Conservation (phyloP, 1,140 invertebrate species). For the Holotrichia oblita region DNA sequence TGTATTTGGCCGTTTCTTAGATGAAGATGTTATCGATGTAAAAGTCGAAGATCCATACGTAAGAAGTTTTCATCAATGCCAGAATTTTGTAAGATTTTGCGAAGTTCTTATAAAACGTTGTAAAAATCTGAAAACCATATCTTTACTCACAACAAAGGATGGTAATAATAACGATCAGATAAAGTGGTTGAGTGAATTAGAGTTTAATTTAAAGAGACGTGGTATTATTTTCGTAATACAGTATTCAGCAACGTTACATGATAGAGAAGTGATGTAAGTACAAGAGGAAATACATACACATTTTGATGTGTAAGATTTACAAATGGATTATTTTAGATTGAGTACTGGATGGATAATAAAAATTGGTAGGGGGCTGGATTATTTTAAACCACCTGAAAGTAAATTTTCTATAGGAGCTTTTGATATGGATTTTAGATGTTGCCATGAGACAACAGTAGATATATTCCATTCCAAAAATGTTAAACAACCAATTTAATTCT, state of each 20-base stretch:
- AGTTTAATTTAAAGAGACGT: conserved; percentile 68
- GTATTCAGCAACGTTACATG: conserved; percentile 82
- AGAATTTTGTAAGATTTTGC: conserved; percentile 86
- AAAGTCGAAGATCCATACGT: conserved; percentile 90
- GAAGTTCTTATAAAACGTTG: conserved; percentile 81
- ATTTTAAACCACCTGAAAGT: conserved; percentile 81
- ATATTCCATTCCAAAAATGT: conserved; percentile 77
- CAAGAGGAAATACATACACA: conserved; percentile 24
- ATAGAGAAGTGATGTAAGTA: conserved; percentile 86
- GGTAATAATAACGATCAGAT: conserved; percentile 63
- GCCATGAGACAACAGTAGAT: conserved; percentile 88
- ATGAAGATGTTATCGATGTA: conserved; percentile 74
- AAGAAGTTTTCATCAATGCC: conserved; percentile 85
- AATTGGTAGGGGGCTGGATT: conserved; percentile 91
- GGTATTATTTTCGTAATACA: conserved; percentile 70
- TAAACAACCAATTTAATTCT: conserved; percentile 18
- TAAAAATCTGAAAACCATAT: conserved; percentile 72
- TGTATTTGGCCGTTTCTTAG: conserved; percentile 84
- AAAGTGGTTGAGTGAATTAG: conserved; percentile 65
- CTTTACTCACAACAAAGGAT: conserved; percentile 70
- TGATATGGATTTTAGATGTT: conserved; percentile 82
- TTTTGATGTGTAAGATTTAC: background rate
- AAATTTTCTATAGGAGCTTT: conserved; percentile 82
- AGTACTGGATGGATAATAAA: conserved; percentile 94
- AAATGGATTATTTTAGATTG: conserved; percentile 66